Conservation (phyloP, 2,888 invertebrate species). For the Altica lythri region DNA sequence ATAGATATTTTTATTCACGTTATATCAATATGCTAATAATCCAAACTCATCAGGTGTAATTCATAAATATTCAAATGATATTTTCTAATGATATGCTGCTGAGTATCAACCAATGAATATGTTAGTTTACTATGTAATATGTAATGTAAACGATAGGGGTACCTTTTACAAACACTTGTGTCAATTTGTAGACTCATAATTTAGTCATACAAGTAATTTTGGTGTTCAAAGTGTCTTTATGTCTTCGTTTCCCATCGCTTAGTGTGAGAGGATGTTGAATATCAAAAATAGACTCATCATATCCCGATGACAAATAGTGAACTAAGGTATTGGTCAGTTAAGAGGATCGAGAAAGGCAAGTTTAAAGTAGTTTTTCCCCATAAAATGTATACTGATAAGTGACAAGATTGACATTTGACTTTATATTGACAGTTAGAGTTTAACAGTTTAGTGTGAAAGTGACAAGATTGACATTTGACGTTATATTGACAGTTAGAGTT, state of each 20-base stretch:
- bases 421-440: too few relatives aligned
- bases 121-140: background rate
- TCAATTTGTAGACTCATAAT: background rate
- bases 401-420: too few relatives aligned
- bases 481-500: too few relatives aligned
- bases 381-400: too few relatives aligned
- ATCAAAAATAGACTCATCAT: too few relatives aligned
- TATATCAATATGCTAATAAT: background rate
- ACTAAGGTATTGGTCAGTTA: too few relatives aligned
- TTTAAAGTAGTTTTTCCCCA: too few relatives aligned
- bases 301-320: too few relatives aligned
- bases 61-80: constrained; percentile 4
- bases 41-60: background rate
- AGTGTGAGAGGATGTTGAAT: background rate
- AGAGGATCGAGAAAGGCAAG: too few relatives aligned
- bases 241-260: background rate
- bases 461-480: too few relatives aligned
- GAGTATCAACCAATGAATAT: background rate
- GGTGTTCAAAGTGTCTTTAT: background rate
- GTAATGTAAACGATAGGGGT: background rate
- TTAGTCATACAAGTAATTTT: background rate
- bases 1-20: too few relatives aligned
- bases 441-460: too few relatives aligned
- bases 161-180: background rate
- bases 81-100: constrained; percentile 2